Base-by-base conservation (phyloP, 2,113 vertebrate genomes). In the Turnix velox region DNA sequence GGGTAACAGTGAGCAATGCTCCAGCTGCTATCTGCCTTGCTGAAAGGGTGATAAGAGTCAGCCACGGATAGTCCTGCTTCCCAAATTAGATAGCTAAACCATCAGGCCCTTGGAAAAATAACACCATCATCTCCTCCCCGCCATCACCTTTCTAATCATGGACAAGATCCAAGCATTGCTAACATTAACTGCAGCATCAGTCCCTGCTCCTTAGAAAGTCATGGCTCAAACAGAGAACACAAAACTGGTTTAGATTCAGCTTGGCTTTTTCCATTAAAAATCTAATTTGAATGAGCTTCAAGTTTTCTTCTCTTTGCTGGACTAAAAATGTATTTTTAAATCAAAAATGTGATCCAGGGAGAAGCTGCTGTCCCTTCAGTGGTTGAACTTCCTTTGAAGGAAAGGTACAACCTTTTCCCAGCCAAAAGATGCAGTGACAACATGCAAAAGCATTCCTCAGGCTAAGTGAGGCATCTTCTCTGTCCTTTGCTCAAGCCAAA, bases 1-100 rank as follows among this genome's bases (percentile, higher is more conserved):
- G 81, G 58, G 73, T 49, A 87, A 74, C 2, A 3, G 68, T 88
- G 94, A 95, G 87, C 86, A 93, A 92, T 63, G 84, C 2, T 7
- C 89, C 92, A 89, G 88, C 92, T 82, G 85, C 87, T 95, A 80
- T 86, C 93, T 92, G 89, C 82, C 91, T 69, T 9, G 71, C 93
- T 96, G 97, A 95, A 95, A 96, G 94, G 77, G 83, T 92, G 96
- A 94, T 93, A 96, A 94, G 75, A 90, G 91, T 35, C 78, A 83
- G 92, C 40, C 71, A 9, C 59, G 91, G 95, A 92, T 78, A 92
- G 77, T 58, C 67, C 33, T 10, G 25, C 73, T 84, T 88, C 95
- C 94, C 90, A 94, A 93, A 94, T 93, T 94, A 94, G 88, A 92
- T 18, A 91, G 92, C 35, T 61, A 49, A 95, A 90, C 13, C 20